These are phyloP conservation scores for Stomorhina lunata DNA, from an alignment of 2,888 invertebrate genomes.

Conservation along the genomic window DNA sequence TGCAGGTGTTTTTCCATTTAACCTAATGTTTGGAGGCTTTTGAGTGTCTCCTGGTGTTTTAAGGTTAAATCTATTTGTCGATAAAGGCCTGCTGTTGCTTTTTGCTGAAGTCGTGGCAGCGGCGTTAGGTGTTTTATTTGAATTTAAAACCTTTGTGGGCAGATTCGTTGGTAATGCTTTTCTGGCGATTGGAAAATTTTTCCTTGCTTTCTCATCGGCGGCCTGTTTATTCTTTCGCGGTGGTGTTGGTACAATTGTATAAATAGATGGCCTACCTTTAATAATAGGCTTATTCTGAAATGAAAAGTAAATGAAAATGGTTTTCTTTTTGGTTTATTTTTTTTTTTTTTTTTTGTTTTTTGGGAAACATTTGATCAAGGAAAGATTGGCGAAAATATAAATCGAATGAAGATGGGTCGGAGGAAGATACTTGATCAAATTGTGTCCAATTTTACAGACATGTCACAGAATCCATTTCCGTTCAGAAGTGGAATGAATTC, in stretches of 20 bases:
- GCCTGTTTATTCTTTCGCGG: slow-evolving; percentile 24
- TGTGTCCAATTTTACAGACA: no score
- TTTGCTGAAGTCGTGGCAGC: background rate
- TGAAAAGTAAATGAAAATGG: no score
- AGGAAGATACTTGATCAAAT: no score
- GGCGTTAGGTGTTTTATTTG: background rate
- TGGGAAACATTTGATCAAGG: no score
- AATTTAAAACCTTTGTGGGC: background rate
- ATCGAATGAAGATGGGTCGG: no score
- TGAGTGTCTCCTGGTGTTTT: slow-evolving; percentile 26
- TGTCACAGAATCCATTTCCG: no score
- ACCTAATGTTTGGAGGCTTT: background rate
- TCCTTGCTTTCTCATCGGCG: background rate
- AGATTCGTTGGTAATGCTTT: slow-evolving; percentile 31
- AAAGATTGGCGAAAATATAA: no score
- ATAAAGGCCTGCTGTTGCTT: background rate
- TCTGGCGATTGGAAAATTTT: slow-evolving; percentile 6
- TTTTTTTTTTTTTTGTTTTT: no score
- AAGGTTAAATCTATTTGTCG: background rate
- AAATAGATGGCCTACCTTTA: slow-evolving; percentile 50
- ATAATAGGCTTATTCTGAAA: no score
- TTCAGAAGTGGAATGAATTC: no score
- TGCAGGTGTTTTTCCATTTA: background rate
- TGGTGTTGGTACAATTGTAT: slow-evolving; percentile 55
- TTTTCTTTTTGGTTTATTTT: no score